These are phyloP conservation scores for Drosophila maculinotata DNA, from an alignment of 2,888 invertebrate genomes.

Conservation along the genomic window DNA sequence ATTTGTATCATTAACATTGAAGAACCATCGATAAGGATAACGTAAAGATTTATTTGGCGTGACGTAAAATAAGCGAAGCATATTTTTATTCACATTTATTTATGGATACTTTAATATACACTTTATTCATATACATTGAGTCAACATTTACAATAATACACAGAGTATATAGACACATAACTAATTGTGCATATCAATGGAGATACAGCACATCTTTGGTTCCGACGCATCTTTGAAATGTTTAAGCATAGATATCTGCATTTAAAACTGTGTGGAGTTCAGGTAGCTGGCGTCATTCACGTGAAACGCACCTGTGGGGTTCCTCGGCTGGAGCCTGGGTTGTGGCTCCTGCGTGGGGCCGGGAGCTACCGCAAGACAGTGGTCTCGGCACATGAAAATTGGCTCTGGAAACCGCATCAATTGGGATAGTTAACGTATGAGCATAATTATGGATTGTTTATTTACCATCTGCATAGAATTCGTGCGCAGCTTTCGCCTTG, in stretches of 20 bases:
- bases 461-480: slow-evolving; percentile 83
- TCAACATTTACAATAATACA: slow-evolving; percentile 62
- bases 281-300: slow-evolving; percentile 35
- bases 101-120: slow-evolving; percentile 45
- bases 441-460: neutral
- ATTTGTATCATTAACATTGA: too few species aligned
- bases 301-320: slow-evolving; percentile 32
- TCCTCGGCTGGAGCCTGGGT: slow-evolving; percentile 24
- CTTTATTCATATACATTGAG: slow-evolving; percentile 52
- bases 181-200: slow-evolving; percentile 23
- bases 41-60: neutral
- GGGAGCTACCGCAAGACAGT: slow-evolving; percentile 84
- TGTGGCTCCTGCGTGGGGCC: slow-evolving; percentile 17
- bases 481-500: slow-evolving; percentile 85
- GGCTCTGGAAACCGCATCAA: slow-evolving; percentile 69
- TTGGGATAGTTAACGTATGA: neutral
- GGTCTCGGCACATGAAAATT: slow-evolving; percentile 85
- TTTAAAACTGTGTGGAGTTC: slow-evolving; percentile 61
- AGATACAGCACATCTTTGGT: slow-evolving; percentile 65
- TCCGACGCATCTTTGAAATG: slow-evolving; percentile 13
- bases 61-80: slow-evolving; percentile 3
- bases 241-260: neutral
- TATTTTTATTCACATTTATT: slow-evolving; percentile 41
- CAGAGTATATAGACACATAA: slow-evolving; percentile 39
- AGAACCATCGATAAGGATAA: too few species aligned